Conservation (phyloP, 2,888 invertebrate species). For the Tinea semifulvella region DNA sequence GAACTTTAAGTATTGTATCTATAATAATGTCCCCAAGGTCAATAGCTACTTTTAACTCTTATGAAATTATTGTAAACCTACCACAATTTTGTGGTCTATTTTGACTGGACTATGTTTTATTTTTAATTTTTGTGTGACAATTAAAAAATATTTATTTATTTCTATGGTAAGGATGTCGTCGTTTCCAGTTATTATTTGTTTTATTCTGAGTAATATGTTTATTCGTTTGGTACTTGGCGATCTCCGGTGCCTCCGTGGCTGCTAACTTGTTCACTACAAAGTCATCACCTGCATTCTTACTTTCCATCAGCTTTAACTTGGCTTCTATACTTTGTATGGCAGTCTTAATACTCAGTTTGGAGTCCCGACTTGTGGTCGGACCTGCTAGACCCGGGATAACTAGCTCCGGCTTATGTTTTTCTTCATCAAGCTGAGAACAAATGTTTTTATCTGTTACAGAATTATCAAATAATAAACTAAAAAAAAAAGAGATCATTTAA, state of each 20-base stretch:
- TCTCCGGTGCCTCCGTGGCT: constrained; percentile 71
- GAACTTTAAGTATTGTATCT: no score
- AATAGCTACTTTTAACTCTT: no score
- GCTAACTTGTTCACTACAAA: constrained; percentile 78
- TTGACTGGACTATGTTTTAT: neutral
- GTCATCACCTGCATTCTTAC: constrained; percentile 72
- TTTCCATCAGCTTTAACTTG: constrained; percentile 83
- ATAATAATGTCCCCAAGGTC: no score
- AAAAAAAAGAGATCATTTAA: no score
- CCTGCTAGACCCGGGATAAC: constrained; percentile 82
- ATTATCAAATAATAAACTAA: no score
- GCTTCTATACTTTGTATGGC: constrained; percentile 91
- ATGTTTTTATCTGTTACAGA: neutral
- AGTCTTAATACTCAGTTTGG: constrained; percentile 76
- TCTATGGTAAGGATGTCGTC: constrained; percentile 58
- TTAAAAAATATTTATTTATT: constrained; percentile 32
- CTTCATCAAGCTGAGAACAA: constrained; percentile 71
- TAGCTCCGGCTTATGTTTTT: constrained; percentile 77
- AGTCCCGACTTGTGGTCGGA: constrained; percentile 54
- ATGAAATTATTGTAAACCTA: no score
- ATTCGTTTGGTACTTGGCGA: constrained; percentile 73
- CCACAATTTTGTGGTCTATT: no score
- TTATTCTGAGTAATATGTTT: constrained; percentile 46
- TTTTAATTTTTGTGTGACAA: neutral
- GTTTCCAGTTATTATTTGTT: constrained; percentile 40